Base-by-base conservation (phyloP, 37 sponge, comb jelly and placozoan genomes). In the Diacarnus erythraeanus region DNA sequence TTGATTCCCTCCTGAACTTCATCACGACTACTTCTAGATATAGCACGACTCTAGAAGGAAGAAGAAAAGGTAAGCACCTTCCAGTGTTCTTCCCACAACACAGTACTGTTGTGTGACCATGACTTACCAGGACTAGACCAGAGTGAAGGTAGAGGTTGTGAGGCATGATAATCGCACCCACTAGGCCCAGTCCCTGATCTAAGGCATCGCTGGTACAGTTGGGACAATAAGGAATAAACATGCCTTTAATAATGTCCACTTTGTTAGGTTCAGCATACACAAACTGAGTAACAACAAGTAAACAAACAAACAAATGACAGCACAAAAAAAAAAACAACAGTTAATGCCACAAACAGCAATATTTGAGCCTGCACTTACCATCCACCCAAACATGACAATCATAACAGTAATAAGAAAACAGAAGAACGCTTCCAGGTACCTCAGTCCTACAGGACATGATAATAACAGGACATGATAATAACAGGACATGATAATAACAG, bases 111-210 rank as follows among this genome's bases (percentile, higher is more conserved):
- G 51, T 47, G 6, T 47, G 51, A 15, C 12, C 12, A 12, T 47
- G 6, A 12, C 88, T 84, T 60, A 84, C 93, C 54, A 88, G 76
- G 42, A 96, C 97, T 35, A 96, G 77, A 30, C 93, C 97, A 57
- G 97, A 96, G 81, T 96, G 97, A 0, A 96, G 94, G 87, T 93
- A 96, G 65, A 96, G 79, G 71, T 96, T 96, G 60, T 96, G 97
- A 17, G 97, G 97, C 97, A 96, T 96, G 47, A 96, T 96, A 44
- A 96, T 89, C 20, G 97, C 97, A 30, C 97, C 97, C 26, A 96
- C 77, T 0, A 96, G 66, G 0, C 97, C 97, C 36, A 96, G 87
- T 4, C 81, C 87, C 60, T 92, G 87, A 37, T 82, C 78, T 0
- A 61, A 75, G 18, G 83, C 84, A 1, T 29, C 69, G 35, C 44